Base-by-base conservation (phyloP, 2,888 invertebrate species). In the Drosophila formosana region DNA sequence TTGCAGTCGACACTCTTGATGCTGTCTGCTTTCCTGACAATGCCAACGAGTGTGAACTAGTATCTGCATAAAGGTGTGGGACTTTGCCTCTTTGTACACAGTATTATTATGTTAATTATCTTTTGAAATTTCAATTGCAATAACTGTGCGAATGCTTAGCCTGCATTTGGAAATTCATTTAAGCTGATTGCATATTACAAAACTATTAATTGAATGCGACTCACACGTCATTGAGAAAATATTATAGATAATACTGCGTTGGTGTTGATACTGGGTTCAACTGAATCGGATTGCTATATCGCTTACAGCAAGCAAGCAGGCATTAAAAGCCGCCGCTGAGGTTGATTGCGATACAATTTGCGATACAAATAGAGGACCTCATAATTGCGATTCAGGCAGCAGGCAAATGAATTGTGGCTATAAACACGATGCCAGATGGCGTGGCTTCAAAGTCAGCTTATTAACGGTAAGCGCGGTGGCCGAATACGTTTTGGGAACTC, bases 81-180 rank as follows among this genome's bases (percentile, higher is more conserved):
- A 3, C 13, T 34, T 26, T 57, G 34, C 25, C 43, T n/a, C 8
- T 45, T 55, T 45, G 51, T 45, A 64, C 61, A 60, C 58, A 70
- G 65, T 76, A 69, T 82, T 78, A 82, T 88, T 85, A 56, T 81
- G 88, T 65, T 81, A 81, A 81, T 81, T 88, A 88, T 85, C 68
- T 61, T 85, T 82, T 66, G 82, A 82, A 82, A 85, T 88, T 82
- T 82, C 75, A 82, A 78, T 78, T 82, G 75, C 50, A 74, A 68
- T 66, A 51, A 67, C 28, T 58, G 23, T 34, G 4, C 9, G 18
- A 4, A 11, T 46, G 32, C 7, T 62, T 13, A n/a, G 9, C 6
- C 23, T 4, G 23, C 30, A 32, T 46, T 13, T 47, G 2, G 18
- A 11, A 9, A 32, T 50, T 8, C 45, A 11, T 41, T 53, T 41